Evolutionary conservation across 1,140 invertebrate genomes (phyloP), one percentile per base, ranked within the genome.

Genomic region (Rhopalosiphum maidis): DNA sequence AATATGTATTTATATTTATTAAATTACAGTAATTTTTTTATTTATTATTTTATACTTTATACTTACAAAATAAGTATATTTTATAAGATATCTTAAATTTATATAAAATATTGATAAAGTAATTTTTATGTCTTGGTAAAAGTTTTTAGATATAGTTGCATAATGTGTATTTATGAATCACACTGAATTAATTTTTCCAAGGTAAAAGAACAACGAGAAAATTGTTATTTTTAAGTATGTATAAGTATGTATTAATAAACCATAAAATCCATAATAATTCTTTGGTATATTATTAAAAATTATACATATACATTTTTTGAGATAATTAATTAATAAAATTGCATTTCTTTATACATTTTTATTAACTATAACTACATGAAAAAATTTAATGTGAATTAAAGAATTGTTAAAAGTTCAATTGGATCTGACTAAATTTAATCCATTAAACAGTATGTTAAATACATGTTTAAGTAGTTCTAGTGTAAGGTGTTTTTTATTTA

Each of bases 161-260:
- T 68, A 30, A 68, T 68, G 11, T 68, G 30, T 68, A 68, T 68
- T 68, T 68, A 68, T 68, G 30, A 68, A 68, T 68, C 9, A 68
- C 60, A n/a, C 25, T 30, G 25, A 8, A 30, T 68, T 30, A 68
- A 15, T 30, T 68, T 68, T 68, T 68, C 4, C 11, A n/a, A 68
- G 25, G 11, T 68, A 30, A 68, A 68, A n/a, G 4, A 68, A 68
- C 30, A 15, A 11, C 60, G 0, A 68, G 9, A 5, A 68, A 68
- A 15, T 68, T n/a, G 60, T 77, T 77, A 77, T n/a, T 77, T 77
- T n/a, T 77, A n/a, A 77, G 60, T 77, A 77, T 77, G 60, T 77
- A n/a, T 77, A n/a, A 77, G 60, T 77, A n/a, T 77, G n/a, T 77
- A 77, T n/a, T 68, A 18, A n/a, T 77, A n/a, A 77, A 35, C 18